Conservation (phyloP, 1,140 invertebrate genomes). For the Plectus sambesii region DNA sequence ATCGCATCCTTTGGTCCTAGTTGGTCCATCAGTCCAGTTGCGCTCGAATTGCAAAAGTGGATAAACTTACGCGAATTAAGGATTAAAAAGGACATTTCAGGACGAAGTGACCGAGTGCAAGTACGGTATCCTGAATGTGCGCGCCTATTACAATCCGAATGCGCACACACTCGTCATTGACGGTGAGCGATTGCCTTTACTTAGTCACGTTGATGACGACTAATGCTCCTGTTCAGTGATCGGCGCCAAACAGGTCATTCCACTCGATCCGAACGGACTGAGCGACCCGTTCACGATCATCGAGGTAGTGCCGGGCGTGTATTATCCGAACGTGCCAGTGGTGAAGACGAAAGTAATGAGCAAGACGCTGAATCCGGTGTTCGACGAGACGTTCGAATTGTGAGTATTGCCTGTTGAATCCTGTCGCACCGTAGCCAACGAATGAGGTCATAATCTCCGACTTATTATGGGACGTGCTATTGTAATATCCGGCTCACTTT, state of each 20-base stretch:
- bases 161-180: slow-evolving; percentile 74
- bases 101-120: slow-evolving; percentile 42
- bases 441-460: no score
- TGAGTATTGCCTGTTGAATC: slow-evolving; percentile 50
- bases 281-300: slow-evolving; percentile 90
- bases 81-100: slow-evolving; percentile 20
- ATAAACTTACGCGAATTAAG: no score
- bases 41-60: no score
- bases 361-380: slow-evolving; percentile 81
- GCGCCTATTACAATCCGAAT: slow-evolving; percentile 58
- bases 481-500: no score
- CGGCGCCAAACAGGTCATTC: slow-evolving; percentile 75
- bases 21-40: no score
- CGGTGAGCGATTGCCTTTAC: slow-evolving; percentile 40
- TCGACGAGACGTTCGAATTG: slow-evolving; percentile 94
- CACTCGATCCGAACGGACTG: slow-evolving; percentile 78
- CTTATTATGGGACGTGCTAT: slow-evolving; percentile 8
- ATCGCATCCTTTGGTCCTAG: no score
- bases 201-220: slow-evolving; percentile 5
- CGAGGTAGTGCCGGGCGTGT: slow-evolving; percentile 69
- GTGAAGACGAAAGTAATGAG: slow-evolving; percentile 86
- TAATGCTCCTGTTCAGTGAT: slow-evolving; percentile 53
- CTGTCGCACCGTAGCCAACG: slow-evolving; percentile 9
- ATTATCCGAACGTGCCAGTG: slow-evolving; percentile 68
- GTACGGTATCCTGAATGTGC: slow-evolving; percentile 57